Evolutionary conservation across 2,797 vertebrate species (phyloP).

Genomic region (Australoheros facetus): DNA sequence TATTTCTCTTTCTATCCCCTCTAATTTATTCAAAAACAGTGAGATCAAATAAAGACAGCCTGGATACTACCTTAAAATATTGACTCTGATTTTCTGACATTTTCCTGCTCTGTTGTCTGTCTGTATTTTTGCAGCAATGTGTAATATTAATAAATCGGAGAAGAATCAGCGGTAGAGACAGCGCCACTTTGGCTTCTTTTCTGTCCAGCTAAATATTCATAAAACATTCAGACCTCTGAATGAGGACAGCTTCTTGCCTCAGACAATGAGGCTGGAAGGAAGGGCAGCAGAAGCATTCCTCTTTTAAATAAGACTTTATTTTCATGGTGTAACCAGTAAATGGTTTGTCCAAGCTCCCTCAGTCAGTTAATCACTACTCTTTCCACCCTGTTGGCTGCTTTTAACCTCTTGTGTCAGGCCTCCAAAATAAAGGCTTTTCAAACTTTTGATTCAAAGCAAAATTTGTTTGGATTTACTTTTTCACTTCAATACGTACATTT

Average conservation of each 20-base stretch:
- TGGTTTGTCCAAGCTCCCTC: background rate
- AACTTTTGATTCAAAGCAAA: background rate
- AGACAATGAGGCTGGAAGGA: background rate
- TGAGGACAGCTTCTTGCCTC: background rate
- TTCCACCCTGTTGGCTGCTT: background rate
- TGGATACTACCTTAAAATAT: background rate
- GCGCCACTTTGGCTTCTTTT: background rate
- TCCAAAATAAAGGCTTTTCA: background rate
- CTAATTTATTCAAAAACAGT: slow-evolving; percentile 21
- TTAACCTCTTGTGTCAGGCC: slow-evolving; percentile 1
- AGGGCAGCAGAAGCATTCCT: background rate
- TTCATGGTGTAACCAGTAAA: background rate
- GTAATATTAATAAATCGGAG: background rate
- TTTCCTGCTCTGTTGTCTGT: background rate
- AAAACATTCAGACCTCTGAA: background rate
- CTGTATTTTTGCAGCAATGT: background rate
- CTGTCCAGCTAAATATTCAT: background rate
- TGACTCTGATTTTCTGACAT: background rate
- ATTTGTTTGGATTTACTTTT: background rate
- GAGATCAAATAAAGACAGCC: background rate
- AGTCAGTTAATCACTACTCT: slow-evolving; percentile 2
- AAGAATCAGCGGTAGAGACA: rapidly evolving
- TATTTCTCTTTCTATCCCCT: slow-evolving; percentile 21
- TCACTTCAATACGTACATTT: background rate
- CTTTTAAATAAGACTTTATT: background rate